Evolutionary conservation across 2,797 vertebrate genomes (phyloP).

Genomic region (Hipposideros larvatus): DNA sequence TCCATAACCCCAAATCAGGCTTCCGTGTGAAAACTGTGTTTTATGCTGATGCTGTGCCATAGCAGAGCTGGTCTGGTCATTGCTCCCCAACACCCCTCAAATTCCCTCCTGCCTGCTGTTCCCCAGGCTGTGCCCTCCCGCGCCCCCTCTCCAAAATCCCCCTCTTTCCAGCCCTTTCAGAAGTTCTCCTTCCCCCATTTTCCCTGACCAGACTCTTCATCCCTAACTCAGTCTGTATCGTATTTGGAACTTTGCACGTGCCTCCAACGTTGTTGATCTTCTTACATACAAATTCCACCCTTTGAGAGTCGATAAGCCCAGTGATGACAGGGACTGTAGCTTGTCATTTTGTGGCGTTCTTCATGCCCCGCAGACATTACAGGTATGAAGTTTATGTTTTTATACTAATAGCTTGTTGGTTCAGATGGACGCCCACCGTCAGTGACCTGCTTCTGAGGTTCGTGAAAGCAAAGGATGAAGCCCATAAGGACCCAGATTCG

Average conservation of each 20-base stretch:
- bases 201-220: too few species aligned
- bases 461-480: not conserved
- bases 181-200: not conserved
- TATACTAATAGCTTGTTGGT: not conserved
- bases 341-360: not conserved
- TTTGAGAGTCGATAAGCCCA: not conserved
- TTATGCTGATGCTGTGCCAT: too few species aligned
- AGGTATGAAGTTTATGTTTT: not conserved
- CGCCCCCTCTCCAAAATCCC: not conserved
- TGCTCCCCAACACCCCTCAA: not conserved
- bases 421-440: not conserved
- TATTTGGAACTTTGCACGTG: not conserved
- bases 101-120: not conserved
- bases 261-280: not conserved
- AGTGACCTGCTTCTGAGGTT: not conserved
- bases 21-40: not conserved
- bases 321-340: not conserved
- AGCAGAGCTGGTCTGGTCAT: not conserved
- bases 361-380: not conserved
- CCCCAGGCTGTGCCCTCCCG: rapidly evolving
- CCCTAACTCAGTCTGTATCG: not conserved
- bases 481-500: not conserved
- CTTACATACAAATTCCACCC: not conserved
- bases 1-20: not conserved
- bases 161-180: not conserved